Conservation (phyloP, 2,113 vertebrate genomes). For the Phyllostomus hastatus region DNA sequence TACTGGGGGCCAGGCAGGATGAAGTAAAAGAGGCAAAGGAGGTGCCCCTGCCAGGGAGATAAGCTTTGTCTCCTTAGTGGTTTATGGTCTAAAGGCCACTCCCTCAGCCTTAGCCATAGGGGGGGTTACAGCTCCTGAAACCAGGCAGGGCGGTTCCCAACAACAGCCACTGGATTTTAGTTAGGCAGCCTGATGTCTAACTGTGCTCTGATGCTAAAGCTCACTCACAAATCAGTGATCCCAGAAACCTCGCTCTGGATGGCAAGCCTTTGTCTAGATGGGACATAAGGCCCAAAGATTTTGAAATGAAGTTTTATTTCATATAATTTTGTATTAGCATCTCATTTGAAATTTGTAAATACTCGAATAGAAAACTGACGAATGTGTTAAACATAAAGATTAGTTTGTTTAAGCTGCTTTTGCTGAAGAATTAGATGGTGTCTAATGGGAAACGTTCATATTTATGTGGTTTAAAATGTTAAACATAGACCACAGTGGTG, state of each 20-base stretch:
- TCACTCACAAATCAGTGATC: not conserved
- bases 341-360: not conserved
- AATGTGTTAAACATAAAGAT: not conserved
- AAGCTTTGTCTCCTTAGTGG: too few species aligned
- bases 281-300: not conserved
- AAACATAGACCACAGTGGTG: not conserved
- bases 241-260: not conserved
- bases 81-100: too few species aligned
- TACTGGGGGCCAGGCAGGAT: too few species aligned
- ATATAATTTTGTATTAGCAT: not conserved
- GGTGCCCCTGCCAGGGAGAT: too few species aligned
- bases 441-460: not conserved
- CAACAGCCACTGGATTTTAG: not conserved
- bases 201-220: not conserved
- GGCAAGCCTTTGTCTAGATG: not conserved
- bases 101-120: too few species aligned
- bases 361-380: not conserved
- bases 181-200: not conserved
- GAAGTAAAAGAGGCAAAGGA: too few species aligned
- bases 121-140: too few species aligned
- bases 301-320: not conserved
- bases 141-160: too few species aligned
- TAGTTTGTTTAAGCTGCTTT: not conserved
- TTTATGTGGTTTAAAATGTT: not conserved
- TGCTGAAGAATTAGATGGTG: not conserved